These are phyloP conservation scores for Oncorhynchus keta DNA, from an alignment of 2,113 vertebrate species.

Conservation along the genomic window DNA sequence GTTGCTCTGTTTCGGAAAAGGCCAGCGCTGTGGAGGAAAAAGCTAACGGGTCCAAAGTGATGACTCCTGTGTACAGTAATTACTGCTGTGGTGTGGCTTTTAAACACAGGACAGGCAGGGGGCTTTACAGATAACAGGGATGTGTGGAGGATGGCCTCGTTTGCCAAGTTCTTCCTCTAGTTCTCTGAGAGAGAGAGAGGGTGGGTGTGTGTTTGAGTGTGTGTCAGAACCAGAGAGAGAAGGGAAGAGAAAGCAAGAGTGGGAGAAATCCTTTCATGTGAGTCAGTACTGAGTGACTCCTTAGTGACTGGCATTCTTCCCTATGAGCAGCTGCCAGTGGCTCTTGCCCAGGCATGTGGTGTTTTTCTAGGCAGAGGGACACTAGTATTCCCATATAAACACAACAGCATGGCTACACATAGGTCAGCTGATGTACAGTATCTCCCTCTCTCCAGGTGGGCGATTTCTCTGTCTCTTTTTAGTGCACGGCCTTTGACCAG, in stretches of 20 bases:
- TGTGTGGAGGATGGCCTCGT: background rate
- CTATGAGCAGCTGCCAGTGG: background rate
- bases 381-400: background rate
- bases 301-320: background rate
- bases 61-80: conserved; percentile 9
- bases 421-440: background rate
- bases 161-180: background rate
- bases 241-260: background rate
- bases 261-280: background rate
- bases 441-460: background rate
- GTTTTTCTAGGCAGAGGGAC: background rate
- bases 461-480: background rate
- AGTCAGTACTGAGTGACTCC: background rate
- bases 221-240: background rate
- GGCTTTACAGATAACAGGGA: background rate
- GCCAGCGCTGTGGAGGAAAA: background rate
- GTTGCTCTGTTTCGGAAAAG: background rate
- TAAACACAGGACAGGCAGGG: background rate
- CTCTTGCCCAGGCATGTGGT: background rate
- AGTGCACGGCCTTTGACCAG: background rate
- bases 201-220: background rate
- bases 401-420: background rate
- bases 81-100: background rate
- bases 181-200: background rate
- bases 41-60: background rate